Conservation (phyloP, 2,797 vertebrate genomes). For the Antrozous pallidus region DNA sequence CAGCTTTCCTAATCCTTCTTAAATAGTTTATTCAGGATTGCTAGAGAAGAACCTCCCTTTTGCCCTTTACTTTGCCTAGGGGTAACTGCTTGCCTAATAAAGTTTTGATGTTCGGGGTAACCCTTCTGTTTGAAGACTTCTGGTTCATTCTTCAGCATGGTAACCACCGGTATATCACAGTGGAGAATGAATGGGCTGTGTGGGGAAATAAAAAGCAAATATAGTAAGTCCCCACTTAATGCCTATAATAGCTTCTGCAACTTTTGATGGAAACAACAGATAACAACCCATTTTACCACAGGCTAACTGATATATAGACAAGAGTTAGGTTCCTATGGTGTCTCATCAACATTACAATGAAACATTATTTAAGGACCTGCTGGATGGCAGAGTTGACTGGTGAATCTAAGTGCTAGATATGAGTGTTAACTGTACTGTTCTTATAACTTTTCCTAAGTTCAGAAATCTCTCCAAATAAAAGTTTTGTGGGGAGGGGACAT, state of each 20-base stretch:
- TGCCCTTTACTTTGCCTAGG: not conserved
- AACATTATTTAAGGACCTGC: not conserved
- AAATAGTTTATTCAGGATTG: not conserved
- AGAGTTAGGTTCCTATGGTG: not conserved
- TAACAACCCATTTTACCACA: not conserved
- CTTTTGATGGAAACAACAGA: not conserved
- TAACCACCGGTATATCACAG: not conserved
- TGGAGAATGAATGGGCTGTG: not conserved
- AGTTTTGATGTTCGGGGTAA: not conserved
- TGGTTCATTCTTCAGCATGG: not conserved
- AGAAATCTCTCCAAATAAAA: constrained; percentile 34
- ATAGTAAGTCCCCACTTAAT: not conserved
- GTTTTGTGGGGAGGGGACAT: not conserved
- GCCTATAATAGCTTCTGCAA: not conserved
- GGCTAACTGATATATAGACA: not conserved
- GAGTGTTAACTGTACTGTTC: not conserved
- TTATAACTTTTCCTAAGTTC: constrained; percentile 2
- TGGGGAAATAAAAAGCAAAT: not conserved
- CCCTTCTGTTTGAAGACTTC: not conserved
- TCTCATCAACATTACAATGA: not conserved
- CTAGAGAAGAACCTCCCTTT: not conserved
- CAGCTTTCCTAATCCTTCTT: not conserved
- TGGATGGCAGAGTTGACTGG: not conserved
- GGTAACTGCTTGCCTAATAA: not conserved
- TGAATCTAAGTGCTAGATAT: not conserved